phyloP scores from a whole-genome alignment of 2,113 vertebrate species.

The Centrocercus urophasianus region DNA sequence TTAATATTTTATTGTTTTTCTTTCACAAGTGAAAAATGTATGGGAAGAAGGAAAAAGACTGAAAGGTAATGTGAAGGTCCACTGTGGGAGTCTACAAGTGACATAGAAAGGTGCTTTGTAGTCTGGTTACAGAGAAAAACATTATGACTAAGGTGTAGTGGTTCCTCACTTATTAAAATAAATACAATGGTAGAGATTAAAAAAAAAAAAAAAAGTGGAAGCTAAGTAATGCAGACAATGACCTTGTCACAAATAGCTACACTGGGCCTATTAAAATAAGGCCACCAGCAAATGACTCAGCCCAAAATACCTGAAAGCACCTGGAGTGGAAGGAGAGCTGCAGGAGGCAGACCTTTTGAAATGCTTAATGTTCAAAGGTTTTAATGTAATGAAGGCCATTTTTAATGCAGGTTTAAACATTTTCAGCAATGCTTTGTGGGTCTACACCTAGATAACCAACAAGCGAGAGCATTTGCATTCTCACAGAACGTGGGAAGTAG shows the following conservation, averaged over 20 bases:
- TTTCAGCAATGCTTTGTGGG: background rate
- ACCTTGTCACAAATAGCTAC: background rate
- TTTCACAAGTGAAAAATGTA: background rate
- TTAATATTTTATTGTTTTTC: constrained; percentile 1
- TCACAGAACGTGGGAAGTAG: background rate
- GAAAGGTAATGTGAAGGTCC: background rate
- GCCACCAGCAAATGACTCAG: background rate
- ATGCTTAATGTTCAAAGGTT: background rate
- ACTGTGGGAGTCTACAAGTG: background rate
- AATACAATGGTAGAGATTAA: background rate
- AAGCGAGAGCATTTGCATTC: background rate
- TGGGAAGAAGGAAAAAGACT: background rate
- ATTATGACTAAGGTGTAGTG: background rate
- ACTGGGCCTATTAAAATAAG: background rate
- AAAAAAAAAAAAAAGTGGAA: background rate
- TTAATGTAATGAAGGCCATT: background rate
- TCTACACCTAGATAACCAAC: background rate
- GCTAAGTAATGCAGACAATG: background rate
- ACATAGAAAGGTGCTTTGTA: background rate
- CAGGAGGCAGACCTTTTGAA: background rate
- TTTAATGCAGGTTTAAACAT: background rate
- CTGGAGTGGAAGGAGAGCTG: background rate
- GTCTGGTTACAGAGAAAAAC: background rate
- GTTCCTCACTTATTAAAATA: background rate
- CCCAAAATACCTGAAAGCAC: background rate